Evolutionary conservation across 2,797 vertebrate genomes (phyloP).

Genomic region (Thamnophis elegans): DNA sequence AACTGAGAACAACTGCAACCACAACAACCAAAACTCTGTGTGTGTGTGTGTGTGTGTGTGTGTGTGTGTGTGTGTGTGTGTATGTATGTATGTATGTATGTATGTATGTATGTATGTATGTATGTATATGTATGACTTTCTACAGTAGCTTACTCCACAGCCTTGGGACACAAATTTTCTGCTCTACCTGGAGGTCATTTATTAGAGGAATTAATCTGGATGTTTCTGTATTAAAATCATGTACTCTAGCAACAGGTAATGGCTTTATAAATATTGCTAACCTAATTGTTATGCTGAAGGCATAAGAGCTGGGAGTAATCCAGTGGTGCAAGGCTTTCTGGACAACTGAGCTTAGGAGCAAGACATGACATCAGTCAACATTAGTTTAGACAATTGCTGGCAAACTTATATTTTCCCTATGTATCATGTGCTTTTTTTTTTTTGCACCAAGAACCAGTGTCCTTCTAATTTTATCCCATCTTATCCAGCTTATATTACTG

Average conservation of each 20-base stretch:
- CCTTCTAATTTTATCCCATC: not conserved
- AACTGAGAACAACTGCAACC: not conserved
- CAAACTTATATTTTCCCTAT: not conserved
- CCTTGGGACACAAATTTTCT: not conserved
- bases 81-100: no score
- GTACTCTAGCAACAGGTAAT: not conserved
- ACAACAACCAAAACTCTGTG: not conserved
- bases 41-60: no score
- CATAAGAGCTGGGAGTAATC: not conserved
- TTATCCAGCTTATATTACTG: not conserved
- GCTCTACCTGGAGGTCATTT: not conserved
- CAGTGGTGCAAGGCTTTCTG: not conserved
- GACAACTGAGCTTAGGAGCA: not conserved
- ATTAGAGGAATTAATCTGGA: not conserved
- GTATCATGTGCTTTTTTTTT: not conserved
- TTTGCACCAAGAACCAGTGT: not conserved
- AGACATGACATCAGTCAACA: not conserved
- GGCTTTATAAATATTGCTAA: not conserved
- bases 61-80: no score
- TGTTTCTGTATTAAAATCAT: not conserved
- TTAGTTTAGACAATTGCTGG: not conserved
- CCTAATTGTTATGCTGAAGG: not conserved
- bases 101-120: no score
- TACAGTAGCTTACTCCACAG: not conserved
- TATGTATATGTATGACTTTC: no score